phyloP scores from a whole-genome alignment of 2,888 invertebrate species.

The Sepiola atlantica region DNA sequence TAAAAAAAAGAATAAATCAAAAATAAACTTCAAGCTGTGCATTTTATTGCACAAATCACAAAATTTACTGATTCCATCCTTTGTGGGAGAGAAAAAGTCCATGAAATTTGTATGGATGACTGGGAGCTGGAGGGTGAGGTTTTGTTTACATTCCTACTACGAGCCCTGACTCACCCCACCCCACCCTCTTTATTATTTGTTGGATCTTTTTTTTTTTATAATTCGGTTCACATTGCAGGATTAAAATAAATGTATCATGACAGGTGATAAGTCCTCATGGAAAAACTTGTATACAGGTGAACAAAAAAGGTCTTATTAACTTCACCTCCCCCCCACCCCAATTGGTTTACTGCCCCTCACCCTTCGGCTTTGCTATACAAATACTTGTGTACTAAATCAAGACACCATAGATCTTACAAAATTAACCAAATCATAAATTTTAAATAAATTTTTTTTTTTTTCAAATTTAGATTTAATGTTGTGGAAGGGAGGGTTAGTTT shows the following conservation, averaged over 20 bases:
- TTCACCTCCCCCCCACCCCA: no score
- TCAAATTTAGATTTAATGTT: not conserved
- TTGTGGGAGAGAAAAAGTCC: constrained; percentile 19
- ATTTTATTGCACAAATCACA: not conserved
- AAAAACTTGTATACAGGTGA: not conserved
- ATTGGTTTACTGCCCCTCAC: not conserved
- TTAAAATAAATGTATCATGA: not conserved
- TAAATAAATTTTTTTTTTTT: not conserved
- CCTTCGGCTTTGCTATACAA: not conserved
- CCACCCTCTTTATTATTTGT: not conserved
- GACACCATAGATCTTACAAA: not conserved
- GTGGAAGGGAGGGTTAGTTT: not conserved
- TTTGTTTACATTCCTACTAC: not conserved
- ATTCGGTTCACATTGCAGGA: not conserved
- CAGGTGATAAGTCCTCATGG: not conserved
- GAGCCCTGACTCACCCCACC: not conserved
- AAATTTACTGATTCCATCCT: not conserved
- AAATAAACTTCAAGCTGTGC: not conserved
- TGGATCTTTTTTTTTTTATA: not conserved
- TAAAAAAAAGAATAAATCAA: not conserved
- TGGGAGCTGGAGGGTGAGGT: not conserved
- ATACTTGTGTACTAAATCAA: not conserved
- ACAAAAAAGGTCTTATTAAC: not conserved
- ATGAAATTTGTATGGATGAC: not conserved
- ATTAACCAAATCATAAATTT: not conserved